Evolutionary conservation across 2,797 vertebrate genomes (phyloP).

Genomic region (Yasuhikotakia modesta): DNA sequence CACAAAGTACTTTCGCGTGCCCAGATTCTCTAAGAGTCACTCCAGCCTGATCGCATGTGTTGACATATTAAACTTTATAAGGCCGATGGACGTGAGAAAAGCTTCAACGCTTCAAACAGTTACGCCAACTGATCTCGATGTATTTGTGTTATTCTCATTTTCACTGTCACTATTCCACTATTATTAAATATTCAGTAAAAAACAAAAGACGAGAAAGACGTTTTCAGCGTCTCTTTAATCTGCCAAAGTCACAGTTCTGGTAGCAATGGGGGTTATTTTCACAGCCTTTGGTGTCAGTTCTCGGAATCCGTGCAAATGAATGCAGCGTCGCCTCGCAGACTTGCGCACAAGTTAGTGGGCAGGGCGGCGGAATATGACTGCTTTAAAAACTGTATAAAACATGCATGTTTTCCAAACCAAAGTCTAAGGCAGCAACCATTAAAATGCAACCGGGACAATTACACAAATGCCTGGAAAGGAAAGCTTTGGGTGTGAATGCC

Average conservation of each 20-base stretch:
- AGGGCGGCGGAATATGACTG: conserved; percentile 26
- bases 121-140: background rate
- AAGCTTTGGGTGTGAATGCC: background rate
- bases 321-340: conserved; percentile 59
- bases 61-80: background rate
- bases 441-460: background rate
- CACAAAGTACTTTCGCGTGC: background rate
- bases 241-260: conserved; percentile 31
- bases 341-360: conserved; percentile 43
- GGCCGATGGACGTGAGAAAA: background rate
- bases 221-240: conserved; percentile 32
- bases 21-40: background rate
- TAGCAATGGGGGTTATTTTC: conserved; percentile 41
- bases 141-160: background rate
- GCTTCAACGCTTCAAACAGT: background rate
- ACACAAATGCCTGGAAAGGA: background rate
- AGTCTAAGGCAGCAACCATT: background rate
- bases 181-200: conserved; percentile 18
- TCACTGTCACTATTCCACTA: conserved; percentile 13
- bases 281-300: conserved; percentile 62
- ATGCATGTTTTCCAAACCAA: conserved; percentile 10
- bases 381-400: conserved; percentile 34
- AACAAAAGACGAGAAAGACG: conserved; percentile 7
- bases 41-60: background rate
- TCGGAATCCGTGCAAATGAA: conserved; percentile 66